Percentiles rank a stretch among this genome's conserved stretches.
Conservation (phyloP, 2,888 invertebrate species). For the Eupithecia pulchellata region DNA sequence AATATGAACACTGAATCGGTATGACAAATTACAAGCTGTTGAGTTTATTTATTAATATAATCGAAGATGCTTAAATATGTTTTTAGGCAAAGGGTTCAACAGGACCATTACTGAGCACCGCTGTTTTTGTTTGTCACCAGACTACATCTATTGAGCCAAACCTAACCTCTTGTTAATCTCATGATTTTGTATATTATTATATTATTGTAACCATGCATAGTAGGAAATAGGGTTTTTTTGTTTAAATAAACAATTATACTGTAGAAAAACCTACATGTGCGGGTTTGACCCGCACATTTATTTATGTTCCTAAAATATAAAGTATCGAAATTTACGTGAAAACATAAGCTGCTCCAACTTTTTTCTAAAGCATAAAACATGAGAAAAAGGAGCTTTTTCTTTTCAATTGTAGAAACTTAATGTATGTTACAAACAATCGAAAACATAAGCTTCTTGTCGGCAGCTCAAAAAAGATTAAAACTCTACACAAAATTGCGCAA, state of each 20-base stretch:
- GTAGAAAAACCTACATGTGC: background rate
- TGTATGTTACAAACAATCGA: background rate
- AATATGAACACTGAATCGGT: constrained; percentile 39
- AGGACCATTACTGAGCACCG: too few relatives aligned
- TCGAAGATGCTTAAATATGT: background rate
- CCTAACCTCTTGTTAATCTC: too few relatives aligned
- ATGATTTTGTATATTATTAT: too few relatives aligned
- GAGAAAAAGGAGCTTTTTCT: background rate
- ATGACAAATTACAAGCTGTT: constrained; percentile 26
- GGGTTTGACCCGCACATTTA: background rate
- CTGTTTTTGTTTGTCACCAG: too few relatives aligned
- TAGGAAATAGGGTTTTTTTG: too few relatives aligned
- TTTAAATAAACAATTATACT: background rate
- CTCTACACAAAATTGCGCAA: constrained; percentile 24
- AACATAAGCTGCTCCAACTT: background rate
- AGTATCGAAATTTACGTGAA: background rate
- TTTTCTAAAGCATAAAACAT: background rate
- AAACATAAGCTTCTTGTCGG: background rate
- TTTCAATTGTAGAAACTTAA: background rate
- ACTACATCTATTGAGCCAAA: too few relatives aligned
- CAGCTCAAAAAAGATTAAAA: constrained; percentile 16
- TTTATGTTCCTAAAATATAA: background rate
- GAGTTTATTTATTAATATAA: constrained; percentile 10
- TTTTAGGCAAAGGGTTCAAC: too few relatives aligned
- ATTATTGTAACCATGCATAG: too few relatives aligned